These are phyloP conservation scores for Parazoanthus darwini DNA, from an alignment of 92 coral and sea anemone species.

Conservation along the genomic window DNA sequence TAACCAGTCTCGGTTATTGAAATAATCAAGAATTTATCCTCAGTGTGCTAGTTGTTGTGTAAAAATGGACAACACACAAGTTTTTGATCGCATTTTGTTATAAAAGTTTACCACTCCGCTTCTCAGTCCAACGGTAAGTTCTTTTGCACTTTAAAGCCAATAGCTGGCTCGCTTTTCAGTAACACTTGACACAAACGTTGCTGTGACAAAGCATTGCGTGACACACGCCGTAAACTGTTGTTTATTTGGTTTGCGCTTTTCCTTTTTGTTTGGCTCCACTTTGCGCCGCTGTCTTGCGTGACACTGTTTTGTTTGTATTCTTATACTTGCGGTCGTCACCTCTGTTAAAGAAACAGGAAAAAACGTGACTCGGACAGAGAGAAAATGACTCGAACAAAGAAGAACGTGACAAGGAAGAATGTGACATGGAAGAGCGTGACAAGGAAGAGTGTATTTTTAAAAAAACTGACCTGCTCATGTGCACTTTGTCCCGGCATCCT, in stretches of 20 bases:
- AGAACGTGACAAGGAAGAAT: neutral
- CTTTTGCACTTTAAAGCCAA: neutral
- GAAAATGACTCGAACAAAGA: neutral
- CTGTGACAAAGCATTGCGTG: neutral
- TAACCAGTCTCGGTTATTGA: neutral
- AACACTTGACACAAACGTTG: neutral
- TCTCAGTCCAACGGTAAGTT: neutral
- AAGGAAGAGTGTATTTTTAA: too few species aligned
- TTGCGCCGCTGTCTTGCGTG: slow-evolving; percentile 69
- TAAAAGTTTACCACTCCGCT: neutral
- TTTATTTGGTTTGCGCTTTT: slow-evolving; percentile 58
- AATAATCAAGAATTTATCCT: too few species aligned
- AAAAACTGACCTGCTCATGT: slow-evolving; percentile 81
- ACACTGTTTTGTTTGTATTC: slow-evolving; percentile 70
- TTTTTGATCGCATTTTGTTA: too few species aligned
- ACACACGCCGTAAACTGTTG: neutral
- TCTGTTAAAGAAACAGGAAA: slow-evolving; percentile 51
- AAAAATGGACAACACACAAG: neutral
- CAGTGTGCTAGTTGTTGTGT: too few species aligned
- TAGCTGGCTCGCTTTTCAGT: neutral
- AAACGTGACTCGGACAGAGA: neutral
- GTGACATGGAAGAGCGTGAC: neutral
- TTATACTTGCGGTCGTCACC: slow-evolving; percentile 82
- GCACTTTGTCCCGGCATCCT: slow-evolving; percentile 87
- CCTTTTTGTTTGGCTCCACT: slow-evolving; percentile 50